Evolutionary conservation across 2,113 vertebrate genomes (phyloP).

Genomic region (Brachyhypopomus occidentalis): DNA sequence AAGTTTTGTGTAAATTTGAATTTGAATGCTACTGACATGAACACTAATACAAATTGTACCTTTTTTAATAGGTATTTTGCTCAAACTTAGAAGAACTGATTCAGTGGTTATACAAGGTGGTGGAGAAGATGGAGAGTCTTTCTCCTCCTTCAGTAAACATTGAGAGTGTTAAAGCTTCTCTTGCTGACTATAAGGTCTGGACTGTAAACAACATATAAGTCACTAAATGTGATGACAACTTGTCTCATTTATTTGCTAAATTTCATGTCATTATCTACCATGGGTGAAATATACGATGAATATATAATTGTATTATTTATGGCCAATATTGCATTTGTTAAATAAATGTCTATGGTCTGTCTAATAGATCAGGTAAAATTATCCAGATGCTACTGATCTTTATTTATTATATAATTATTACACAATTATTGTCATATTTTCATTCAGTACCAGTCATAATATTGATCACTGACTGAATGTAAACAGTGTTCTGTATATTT

Average conservation of each 20-base stretch:
- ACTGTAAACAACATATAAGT: neutral
- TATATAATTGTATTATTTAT: neutral
- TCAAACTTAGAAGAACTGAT: constrained; percentile 86
- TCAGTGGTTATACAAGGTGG: constrained; percentile 77
- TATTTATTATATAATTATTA: too few relatives aligned
- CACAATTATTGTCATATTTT: too few relatives aligned
- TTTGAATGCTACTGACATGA: neutral
- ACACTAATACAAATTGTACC: neutral
- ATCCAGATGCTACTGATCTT: too few relatives aligned
- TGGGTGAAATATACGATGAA: neutral
- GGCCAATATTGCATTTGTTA: neutral
- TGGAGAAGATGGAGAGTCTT: constrained; percentile 70
- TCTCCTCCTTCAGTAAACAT: constrained; percentile 65
- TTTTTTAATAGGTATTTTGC: constrained; percentile 79
- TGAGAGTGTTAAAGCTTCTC: constrained; percentile 71
- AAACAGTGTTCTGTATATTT: too few relatives aligned
- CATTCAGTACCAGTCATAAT: too few relatives aligned
- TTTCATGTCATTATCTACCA: too few relatives aligned
- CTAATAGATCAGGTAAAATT: too few relatives aligned
- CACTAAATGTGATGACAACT: neutral
- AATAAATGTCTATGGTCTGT: too few relatives aligned
- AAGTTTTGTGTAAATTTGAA: neutral
- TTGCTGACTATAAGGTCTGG: constrained; percentile 83
- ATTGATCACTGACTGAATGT: too few relatives aligned
- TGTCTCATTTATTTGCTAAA: neutral